Evolutionary conservation across 2,888 invertebrate species (phyloP).

Genomic region (Pristionchus mayeri): DNA sequence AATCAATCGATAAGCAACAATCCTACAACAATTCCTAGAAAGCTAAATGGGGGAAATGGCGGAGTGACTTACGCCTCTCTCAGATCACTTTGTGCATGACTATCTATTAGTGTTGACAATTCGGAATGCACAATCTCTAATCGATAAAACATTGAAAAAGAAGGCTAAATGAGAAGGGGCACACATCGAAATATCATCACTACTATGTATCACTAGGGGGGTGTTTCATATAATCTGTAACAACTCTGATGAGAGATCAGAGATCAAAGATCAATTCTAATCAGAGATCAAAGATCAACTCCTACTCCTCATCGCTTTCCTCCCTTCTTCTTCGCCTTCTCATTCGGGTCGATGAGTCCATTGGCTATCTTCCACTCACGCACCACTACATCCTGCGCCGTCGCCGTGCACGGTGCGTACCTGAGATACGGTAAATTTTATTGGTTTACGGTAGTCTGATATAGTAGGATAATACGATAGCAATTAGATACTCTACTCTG

Average conservation of each 20-base stretch:
- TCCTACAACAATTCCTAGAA: constrained; percentile 37
- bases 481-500: not conserved
- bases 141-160: too few species aligned
- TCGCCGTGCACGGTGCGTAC: constrained; percentile 67
- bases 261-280: too few species aligned
- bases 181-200: not conserved
- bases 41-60: not conserved
- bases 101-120: too few species aligned
- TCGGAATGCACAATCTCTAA: too few species aligned
- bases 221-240: not conserved
- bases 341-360: constrained; percentile 71
- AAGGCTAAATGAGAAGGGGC: too few species aligned
- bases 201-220: not conserved
- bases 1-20: constrained; percentile 10
- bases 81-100: constrained; percentile 34
- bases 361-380: constrained; percentile 70
- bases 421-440: constrained; percentile 48
- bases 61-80: not conserved
- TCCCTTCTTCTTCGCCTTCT: constrained; percentile 65
- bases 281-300: too few species aligned
- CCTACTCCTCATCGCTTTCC: not conserved
- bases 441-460: too few species aligned
- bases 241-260: too few species aligned
- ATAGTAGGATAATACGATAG: not conserved
- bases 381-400: constrained; percentile 61